Evolutionary conservation across 2,888 invertebrate species (phyloP).

Genomic region (Chelonus formosanus): DNA sequence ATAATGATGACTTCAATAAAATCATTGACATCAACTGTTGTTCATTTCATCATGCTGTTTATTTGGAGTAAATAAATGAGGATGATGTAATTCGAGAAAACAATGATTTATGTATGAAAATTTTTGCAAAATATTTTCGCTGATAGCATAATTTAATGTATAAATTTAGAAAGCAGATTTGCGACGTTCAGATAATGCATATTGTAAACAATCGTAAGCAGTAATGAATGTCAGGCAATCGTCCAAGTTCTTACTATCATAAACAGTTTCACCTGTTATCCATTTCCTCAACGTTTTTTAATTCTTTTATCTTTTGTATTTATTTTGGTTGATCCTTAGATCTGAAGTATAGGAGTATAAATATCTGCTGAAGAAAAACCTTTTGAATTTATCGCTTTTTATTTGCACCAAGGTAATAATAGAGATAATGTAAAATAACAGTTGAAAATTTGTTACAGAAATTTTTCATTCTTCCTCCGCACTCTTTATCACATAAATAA

Average conservation of each 20-base stretch:
- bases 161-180: neutral
- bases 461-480: too few relatives aligned
- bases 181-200: neutral
- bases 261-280: slow-evolving; percentile 6
- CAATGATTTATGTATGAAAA: neutral
- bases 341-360: neutral
- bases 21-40: too few relatives aligned
- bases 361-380: neutral
- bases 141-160: neutral
- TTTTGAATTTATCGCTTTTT: too few relatives aligned
- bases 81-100: too few relatives aligned
- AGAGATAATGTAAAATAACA: too few relatives aligned
- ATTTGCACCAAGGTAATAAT: too few relatives aligned
- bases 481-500: too few relatives aligned
- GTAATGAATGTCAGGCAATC: slow-evolving; percentile 6
- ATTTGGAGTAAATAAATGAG: too few relatives aligned
- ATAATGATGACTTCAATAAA: too few relatives aligned
- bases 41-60: too few relatives aligned
- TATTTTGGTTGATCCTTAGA: neutral
- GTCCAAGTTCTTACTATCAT: slow-evolving; percentile 1
- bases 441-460: too few relatives aligned
- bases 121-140: neutral
- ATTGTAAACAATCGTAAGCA: slow-evolving; percentile 15
- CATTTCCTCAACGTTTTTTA: neutral
- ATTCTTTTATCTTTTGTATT: slow-evolving; percentile 1